These are phyloP conservation scores for Rhodinocichla rosea DNA, from an alignment of 2,113 vertebrate genomes.

Conservation along the genomic window DNA sequence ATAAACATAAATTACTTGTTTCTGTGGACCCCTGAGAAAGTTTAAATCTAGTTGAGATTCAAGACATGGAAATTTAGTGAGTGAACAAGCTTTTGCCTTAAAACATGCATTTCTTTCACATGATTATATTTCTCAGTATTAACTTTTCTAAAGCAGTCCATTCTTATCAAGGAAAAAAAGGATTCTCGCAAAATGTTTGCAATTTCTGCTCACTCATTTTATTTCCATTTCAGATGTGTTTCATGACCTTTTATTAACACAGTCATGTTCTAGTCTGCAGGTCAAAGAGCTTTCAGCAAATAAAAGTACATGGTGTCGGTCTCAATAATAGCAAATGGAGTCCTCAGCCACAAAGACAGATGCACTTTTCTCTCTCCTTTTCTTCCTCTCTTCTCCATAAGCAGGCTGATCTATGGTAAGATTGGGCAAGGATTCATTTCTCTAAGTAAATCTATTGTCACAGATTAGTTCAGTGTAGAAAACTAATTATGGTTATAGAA, in stretches of 20 bases:
- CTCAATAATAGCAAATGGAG: background rate
- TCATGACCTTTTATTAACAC: background rate
- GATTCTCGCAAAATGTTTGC: background rate
- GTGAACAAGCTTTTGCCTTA: background rate
- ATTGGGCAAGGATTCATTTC: background rate
- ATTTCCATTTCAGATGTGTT: background rate
- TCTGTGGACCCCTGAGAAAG: conserved; percentile 22
- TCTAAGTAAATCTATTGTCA: background rate
- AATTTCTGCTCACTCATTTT: background rate
- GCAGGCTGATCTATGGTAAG: background rate
- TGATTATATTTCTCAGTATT: background rate
- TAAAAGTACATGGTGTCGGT: background rate
- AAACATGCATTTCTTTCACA: background rate
- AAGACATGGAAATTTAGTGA: background rate
- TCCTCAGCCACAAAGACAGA: background rate
- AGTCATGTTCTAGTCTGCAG: background rate
- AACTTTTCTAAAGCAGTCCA: background rate
- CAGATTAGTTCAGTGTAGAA: background rate
- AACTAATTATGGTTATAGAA: background rate
- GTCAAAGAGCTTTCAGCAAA: background rate
- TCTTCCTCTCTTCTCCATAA: background rate
- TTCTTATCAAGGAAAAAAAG: background rate
- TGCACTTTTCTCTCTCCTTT: background rate
- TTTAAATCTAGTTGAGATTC: conserved; percentile 1
- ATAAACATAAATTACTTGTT: conserved; percentile 35